These are phyloP conservation scores for Chrysolina oricalcia DNA, from an alignment of 2,888 invertebrate genomes.

Conservation along the genomic window DNA sequence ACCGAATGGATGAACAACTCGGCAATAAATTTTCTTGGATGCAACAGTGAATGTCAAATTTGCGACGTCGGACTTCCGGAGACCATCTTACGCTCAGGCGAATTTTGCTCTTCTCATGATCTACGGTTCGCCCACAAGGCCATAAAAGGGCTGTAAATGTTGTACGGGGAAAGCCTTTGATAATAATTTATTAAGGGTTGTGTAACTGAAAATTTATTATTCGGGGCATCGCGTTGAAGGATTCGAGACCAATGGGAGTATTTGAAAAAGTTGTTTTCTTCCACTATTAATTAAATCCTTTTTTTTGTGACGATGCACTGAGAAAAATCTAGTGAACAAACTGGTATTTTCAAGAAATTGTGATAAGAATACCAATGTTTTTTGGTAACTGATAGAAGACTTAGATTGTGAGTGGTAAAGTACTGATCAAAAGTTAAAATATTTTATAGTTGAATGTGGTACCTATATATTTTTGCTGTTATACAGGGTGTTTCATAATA, in stretches of 20 bases:
- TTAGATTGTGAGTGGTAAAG: too few species aligned
- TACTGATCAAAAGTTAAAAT: too few species aligned
- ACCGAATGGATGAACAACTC: conserved; percentile 22
- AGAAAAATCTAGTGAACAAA: too few species aligned
- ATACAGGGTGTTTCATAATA: too few species aligned
- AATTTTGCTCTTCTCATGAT: conserved; percentile 36
- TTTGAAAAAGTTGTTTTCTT: too few species aligned
- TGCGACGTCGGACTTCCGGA: conserved; percentile 32
- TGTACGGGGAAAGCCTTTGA: conserved; percentile 42
- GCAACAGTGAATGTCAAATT: conserved; percentile 28
- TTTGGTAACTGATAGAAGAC: too few species aligned
- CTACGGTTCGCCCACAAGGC: conserved; percentile 36
- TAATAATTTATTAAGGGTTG: conserved; percentile 62
- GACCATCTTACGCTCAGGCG: conserved; percentile 36
- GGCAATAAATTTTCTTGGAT: conserved; percentile 30
- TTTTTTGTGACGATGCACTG: too few species aligned
- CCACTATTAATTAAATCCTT: too few species aligned
- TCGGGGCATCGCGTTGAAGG: conserved; percentile 53
- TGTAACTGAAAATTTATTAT: conserved; percentile 65
- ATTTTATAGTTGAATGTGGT: too few species aligned
- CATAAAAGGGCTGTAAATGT: conserved; percentile 49
- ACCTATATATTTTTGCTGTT: too few species aligned
- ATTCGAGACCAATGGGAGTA: not conserved
- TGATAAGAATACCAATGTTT: too few species aligned
- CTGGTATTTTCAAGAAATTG: too few species aligned